These are phyloP conservation scores for Ardeotis arabs DNA, from an alignment of 2,113 vertebrate species.

Conservation along the genomic window DNA sequence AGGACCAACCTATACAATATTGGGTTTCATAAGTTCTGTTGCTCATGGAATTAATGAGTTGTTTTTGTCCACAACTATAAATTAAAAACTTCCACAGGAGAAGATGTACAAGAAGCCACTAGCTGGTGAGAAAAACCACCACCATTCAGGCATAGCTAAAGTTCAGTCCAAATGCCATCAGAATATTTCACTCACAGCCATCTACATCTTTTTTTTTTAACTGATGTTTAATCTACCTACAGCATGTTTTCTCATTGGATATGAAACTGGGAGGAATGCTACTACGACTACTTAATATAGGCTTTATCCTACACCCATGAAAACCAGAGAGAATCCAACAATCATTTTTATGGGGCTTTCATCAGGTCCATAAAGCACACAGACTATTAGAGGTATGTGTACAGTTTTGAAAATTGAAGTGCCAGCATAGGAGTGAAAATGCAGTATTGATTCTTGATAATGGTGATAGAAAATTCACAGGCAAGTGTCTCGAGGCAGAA, in stretches of 20 bases:
- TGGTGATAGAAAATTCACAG: not conserved
- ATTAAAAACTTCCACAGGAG: not conserved
- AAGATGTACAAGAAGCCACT: not conserved
- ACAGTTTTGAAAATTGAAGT: not conserved
- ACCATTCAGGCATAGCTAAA: not conserved
- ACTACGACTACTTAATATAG: not conserved
- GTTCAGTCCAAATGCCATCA: not conserved
- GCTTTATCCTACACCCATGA: not conserved
- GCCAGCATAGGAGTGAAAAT: not conserved
- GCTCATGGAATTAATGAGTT: not conserved
- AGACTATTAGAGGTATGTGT: not conserved
- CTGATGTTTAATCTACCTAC: not conserved
- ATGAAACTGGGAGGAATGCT: not conserved
- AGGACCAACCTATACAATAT: not conserved
- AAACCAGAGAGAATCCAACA: not conserved
- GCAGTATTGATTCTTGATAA: slow-evolving; percentile 8
- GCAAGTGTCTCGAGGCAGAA: slow-evolving; percentile 1
- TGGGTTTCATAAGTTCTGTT: not conserved
- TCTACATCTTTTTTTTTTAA: not conserved
- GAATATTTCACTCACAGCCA: not conserved
- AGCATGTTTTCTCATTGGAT: not conserved
- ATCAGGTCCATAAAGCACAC: not conserved
- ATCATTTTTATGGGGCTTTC: not conserved
- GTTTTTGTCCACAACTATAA: not conserved
- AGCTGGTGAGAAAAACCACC: not conserved